Evolutionary conservation across 2,113 vertebrate species (phyloP).

Genomic region (Montifringilla adamsi): DNA sequence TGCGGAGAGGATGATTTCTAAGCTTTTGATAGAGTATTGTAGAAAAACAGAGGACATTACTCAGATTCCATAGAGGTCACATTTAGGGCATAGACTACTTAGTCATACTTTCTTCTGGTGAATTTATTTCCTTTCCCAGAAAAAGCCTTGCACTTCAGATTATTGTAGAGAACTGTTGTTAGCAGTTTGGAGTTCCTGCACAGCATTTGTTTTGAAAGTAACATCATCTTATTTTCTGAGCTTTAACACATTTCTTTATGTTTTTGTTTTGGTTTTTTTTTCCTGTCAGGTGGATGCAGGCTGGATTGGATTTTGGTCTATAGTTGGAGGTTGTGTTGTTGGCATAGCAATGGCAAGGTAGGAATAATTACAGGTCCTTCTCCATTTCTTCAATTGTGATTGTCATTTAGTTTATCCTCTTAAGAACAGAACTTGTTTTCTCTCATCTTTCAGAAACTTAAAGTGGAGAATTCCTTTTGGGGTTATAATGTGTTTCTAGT

Average conservation of each 20-base stretch:
- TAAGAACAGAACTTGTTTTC: neutral
- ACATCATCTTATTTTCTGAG: neutral
- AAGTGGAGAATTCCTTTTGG: neutral
- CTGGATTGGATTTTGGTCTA: slow-evolving; percentile 98
- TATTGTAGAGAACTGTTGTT: neutral
- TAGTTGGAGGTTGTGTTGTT: slow-evolving; percentile 92
- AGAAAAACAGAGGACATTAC: neutral
- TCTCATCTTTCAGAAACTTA: neutral
- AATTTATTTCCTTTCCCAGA: slow-evolving; percentile 20
- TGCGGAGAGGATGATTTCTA: neutral
- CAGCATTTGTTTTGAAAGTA: neutral
- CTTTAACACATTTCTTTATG: neutral
- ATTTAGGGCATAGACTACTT: neutral
- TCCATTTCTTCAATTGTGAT: neutral
- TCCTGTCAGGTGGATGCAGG: slow-evolving; percentile 88
- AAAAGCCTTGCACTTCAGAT: neutral
- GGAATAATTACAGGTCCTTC: slow-evolving; percentile 23
- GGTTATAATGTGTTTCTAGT: neutral
- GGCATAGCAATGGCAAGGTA: slow-evolving; percentile 95
- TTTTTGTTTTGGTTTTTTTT: neutral
- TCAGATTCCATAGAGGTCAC: neutral
- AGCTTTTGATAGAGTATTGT: neutral
- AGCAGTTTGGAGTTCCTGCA: neutral
- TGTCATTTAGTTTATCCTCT: neutral
- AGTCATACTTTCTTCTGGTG: slow-evolving; percentile 10